phyloP scores from a whole-genome alignment of 2,888 invertebrate genomes.

The Anarsia innoxiella region DNA sequence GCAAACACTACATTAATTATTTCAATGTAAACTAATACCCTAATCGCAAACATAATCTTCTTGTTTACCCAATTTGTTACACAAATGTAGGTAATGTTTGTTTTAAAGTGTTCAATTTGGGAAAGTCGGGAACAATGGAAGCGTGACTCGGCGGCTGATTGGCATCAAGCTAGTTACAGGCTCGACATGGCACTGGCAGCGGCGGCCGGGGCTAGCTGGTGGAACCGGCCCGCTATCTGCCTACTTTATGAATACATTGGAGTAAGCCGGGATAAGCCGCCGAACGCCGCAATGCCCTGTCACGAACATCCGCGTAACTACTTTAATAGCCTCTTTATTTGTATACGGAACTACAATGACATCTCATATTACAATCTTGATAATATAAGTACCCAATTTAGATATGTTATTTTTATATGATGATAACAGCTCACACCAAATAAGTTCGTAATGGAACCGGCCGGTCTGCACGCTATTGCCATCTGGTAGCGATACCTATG shows the following conservation, averaged over 20 bases:
- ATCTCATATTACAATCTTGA: slow-evolving; percentile 3
- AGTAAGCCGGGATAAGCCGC: slow-evolving; percentile 25
- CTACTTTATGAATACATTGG: slow-evolving; percentile 39
- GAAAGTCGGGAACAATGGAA: slow-evolving; percentile 53
- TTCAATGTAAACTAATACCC: no score
- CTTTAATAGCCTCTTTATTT: slow-evolving; percentile 19
- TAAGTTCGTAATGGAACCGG: no score
- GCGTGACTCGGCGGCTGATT: slow-evolving; percentile 57
- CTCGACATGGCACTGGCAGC: slow-evolving; percentile 24
- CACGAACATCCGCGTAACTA: slow-evolving; percentile 33
- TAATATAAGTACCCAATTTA: no score
- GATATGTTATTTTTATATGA: no score
- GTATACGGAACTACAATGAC: slow-evolving; percentile 21
- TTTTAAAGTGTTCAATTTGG: slow-evolving; percentile 46
- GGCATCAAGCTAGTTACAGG: slow-evolving; percentile 33
- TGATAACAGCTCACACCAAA: no score
- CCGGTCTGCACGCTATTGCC: slow-evolving; percentile 27
- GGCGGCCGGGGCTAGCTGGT: slow-evolving; percentile 24
- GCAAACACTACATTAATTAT: no score
- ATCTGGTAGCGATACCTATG: slow-evolving; percentile 25
- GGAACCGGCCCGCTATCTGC: slow-evolving; percentile 34
- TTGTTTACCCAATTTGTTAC: slow-evolving; percentile 13
- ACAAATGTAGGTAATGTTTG: slow-evolving; percentile 32
- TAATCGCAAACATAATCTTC: no score
- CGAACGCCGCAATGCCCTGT: slow-evolving; percentile 22